A percentile compares a stretch with the other conserved stretches of the same genome.
Evolutionary conservation across 2,113 vertebrate genomes (phyloP).

Genomic region (Candoia aspera): DNA sequence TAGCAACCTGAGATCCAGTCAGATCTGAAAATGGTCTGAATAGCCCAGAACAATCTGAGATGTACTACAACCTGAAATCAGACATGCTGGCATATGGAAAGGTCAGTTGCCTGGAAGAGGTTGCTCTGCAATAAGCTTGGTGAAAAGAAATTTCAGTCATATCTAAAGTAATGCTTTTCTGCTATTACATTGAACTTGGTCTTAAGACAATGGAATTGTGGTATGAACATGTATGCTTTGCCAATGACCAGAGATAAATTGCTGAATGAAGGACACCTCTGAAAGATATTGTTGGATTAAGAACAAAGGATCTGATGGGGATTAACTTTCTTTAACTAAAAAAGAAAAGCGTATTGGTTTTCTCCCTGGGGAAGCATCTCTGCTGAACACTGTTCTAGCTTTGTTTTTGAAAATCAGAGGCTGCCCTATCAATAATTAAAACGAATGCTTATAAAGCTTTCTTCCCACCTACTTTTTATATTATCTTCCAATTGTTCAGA

Average conservation of each 20-base stretch:
- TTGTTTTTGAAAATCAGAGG: conserved; percentile 72
- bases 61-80: background rate
- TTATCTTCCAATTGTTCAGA: conserved; percentile 83
- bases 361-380: conserved; percentile 67
- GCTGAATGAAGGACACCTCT: conserved; percentile 42
- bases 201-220: background rate
- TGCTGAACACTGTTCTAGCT: conserved; percentile 72
- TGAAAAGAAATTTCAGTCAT: background rate
- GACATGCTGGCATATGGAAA: background rate
- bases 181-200: background rate
- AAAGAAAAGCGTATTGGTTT: conserved; percentile 70
- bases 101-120: background rate
- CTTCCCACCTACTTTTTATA: conserved; percentile 71
- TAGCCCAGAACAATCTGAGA: background rate
- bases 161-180: background rate
- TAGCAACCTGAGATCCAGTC: background rate
- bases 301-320: conserved; percentile 26
- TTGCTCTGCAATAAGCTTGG: background rate
- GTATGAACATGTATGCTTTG: conserved; percentile 39
- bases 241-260: conserved; percentile 28
- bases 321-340: conserved; percentile 61
- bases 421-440: conserved; percentile 79
- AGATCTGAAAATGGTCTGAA: background rate
- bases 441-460: conserved; percentile 72
- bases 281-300: conserved; percentile 43